phyloP scores from a whole-genome alignment of 1,140 invertebrate species.

The Helicoverpa zea region DNA sequence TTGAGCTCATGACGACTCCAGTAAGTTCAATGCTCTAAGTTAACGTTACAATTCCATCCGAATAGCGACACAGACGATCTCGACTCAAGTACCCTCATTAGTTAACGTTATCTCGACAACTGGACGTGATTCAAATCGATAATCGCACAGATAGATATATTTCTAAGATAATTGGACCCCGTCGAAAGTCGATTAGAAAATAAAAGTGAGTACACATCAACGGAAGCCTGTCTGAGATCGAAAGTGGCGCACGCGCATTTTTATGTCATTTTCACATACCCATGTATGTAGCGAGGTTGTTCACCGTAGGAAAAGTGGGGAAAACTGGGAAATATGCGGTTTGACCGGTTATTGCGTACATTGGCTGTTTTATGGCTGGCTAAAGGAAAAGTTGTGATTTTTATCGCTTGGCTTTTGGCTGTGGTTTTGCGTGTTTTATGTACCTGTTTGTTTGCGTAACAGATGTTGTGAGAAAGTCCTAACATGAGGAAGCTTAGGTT shows the following conservation, averaged over 20 bases:
- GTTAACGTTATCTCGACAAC: constrained; percentile 33
- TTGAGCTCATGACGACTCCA: no score
- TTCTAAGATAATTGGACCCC: constrained; percentile 50
- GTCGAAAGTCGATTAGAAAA: constrained; percentile 62
- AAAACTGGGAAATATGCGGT: constrained; percentile 40
- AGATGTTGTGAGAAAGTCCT: constrained; percentile 20
- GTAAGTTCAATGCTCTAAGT: no score
- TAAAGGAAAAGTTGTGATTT: constrained; percentile 38
- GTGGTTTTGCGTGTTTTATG: constrained; percentile 1
- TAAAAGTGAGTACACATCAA: constrained; percentile 57
- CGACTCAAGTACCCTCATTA: background rate
- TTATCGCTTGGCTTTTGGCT: constrained; percentile 27
- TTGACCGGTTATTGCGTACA: constrained; percentile 35
- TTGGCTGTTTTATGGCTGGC: constrained; percentile 29
- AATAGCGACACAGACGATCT: background rate
- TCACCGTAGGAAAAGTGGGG: constrained; percentile 42
- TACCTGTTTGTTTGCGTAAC: constrained; percentile 19
- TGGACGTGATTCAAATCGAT: constrained; percentile 44
- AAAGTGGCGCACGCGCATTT: constrained; percentile 59
- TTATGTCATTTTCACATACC: constrained; percentile 60
- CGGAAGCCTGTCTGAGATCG: constrained; percentile 59
- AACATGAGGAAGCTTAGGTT: background rate
- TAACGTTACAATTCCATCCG: background rate
- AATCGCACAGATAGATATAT: constrained; percentile 46
- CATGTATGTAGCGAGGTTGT: constrained; percentile 53